Evolutionary conservation across 2,888 invertebrate species (phyloP).

Genomic region (Oxyteleia sp.): DNA sequence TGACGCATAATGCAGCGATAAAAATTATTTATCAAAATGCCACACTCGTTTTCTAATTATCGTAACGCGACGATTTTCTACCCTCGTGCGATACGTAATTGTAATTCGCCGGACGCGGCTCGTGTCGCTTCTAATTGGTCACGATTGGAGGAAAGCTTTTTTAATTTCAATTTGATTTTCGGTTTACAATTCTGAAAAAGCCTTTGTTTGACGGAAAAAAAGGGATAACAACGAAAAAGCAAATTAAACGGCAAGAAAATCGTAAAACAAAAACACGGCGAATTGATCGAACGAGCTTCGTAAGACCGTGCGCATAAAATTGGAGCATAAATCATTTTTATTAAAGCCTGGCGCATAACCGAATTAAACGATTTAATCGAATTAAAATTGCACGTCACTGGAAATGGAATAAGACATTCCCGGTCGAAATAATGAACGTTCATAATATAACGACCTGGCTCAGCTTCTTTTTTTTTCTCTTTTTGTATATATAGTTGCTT

Average conservation of each 20-base stretch:
- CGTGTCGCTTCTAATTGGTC: not conserved
- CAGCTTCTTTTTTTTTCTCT: not conserved
- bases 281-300: not conserved
- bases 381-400: not conserved
- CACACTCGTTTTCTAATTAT: not conserved
- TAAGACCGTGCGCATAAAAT: not conserved
- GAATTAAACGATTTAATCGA: not conserved
- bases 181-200: not conserved
- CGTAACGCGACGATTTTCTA: not conserved
- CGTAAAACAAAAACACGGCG: not conserved
- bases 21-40: conserved; percentile 3
- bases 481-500: not conserved
- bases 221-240: not conserved
- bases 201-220: not conserved
- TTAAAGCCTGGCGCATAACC: not conserved
- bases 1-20: not conserved
- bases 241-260: not conserved
- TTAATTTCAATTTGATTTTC: too few relatives aligned
- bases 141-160: not conserved
- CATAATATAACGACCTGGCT: not conserved
- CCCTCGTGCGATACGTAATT: not conserved
- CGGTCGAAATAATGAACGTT: not conserved
- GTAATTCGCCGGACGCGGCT: not conserved
- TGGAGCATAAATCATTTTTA: conserved; percentile 2
- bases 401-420: not conserved